A percentile compares a stretch with the other conserved stretches of the same genome.
Conservation (phyloP, 2,888 invertebrate genomes). For the Drosophila sordidapex region DNA sequence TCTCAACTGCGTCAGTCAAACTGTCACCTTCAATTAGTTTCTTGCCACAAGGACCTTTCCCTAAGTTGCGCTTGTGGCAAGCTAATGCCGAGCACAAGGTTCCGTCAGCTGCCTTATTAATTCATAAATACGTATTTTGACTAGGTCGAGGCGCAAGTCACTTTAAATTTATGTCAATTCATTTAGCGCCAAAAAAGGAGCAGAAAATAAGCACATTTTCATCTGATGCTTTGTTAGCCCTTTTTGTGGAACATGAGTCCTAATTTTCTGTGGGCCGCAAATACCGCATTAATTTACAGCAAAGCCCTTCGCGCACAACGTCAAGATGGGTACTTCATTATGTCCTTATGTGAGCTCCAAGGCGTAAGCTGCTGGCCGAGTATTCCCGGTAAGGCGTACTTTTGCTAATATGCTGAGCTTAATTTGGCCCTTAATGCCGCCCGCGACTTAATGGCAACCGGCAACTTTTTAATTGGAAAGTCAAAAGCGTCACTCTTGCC, state of each 20-base stretch:
- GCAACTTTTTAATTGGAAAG: conserved; percentile 62
- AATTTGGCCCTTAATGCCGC: conserved; percentile 22
- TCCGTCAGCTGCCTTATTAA: conserved; percentile 72
- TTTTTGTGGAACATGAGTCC: conserved; percentile 25
- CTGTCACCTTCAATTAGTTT: conserved; percentile 76
- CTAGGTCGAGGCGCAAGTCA: conserved; percentile 38
- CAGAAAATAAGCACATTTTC: conserved; percentile 10
- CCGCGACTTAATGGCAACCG: conserved; percentile 44
- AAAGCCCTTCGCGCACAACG: conserved; percentile 12
- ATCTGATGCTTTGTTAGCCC: conserved; percentile 37
- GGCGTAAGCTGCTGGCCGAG: conserved; percentile 2
- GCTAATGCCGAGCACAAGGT: conserved; percentile 56
- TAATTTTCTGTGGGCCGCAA: conserved; percentile 36
- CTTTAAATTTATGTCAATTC: conserved; percentile 66
- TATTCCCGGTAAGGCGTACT: conserved; percentile 4
- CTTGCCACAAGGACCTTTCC: conserved; percentile 31
- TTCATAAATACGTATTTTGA: conserved; percentile 60
- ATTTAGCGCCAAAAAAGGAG: conserved; percentile 25
- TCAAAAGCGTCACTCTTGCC: conserved; percentile 21
- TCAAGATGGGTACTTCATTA: conserved; percentile 41
- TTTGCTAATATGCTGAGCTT: conserved; percentile 23
- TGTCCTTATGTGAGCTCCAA: conserved; percentile 20
- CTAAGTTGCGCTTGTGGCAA: conserved; percentile 21
- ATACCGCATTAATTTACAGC: conserved; percentile 57
- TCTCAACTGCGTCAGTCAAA: conserved; percentile 26